Conservation (phyloP, 1,140 invertebrate species). For the Procambarus clarkii region DNA sequence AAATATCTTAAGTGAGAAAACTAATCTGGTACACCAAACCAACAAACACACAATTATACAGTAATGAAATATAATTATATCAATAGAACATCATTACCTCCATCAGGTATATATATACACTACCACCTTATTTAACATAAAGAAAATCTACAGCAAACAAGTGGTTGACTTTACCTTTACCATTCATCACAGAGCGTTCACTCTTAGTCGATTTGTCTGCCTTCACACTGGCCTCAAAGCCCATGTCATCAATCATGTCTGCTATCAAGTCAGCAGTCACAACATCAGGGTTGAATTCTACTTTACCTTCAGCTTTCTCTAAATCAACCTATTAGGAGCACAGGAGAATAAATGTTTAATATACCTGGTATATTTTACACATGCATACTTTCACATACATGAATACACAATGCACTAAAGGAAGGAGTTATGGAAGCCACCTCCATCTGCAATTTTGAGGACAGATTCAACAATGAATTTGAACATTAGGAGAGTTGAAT, state of each 20-base stretch:
- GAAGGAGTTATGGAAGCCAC: too few relatives aligned
- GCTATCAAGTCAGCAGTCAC: constrained; percentile 88
- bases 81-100: too few relatives aligned
- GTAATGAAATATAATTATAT: too few relatives aligned
- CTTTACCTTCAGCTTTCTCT: constrained; percentile 79
- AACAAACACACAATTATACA: too few relatives aligned
- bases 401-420: too few relatives aligned
- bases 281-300: constrained; percentile 87
- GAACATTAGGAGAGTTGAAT: too few relatives aligned
- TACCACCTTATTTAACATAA: too few relatives aligned
- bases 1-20: neutral
- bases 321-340: constrained; percentile 53
- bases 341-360: too few relatives aligned
- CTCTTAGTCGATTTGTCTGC: neutral
- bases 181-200: neutral
- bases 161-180: neutral
- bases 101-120: too few relatives aligned
- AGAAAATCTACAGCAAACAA: neutral
- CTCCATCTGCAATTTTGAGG: too few relatives aligned
- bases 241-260: constrained; percentile 89
- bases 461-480: too few relatives aligned
- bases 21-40: too few relatives aligned
- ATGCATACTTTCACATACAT: constrained; percentile 76
- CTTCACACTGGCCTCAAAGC: constrained; percentile 80
- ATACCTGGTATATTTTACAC: neutral